Evolutionary conservation across 2,797 vertebrate genomes (phyloP).

Genomic region (Mergus octosetaceus): DNA sequence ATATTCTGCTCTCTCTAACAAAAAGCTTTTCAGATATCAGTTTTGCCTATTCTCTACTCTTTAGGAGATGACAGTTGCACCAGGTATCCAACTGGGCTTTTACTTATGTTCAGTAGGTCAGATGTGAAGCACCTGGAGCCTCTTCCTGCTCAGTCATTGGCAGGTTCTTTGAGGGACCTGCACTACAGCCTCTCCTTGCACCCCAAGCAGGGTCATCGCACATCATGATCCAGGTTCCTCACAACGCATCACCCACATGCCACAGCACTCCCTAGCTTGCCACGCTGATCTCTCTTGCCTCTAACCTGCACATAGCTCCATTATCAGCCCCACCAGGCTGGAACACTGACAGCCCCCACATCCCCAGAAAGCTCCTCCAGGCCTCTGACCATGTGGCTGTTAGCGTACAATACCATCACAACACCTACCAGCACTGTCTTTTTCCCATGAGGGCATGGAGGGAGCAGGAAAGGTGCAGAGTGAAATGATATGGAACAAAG

Average conservation of each 20-base stretch:
- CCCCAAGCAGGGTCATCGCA: rapidly evolving
- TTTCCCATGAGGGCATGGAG: background rate
- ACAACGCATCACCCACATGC: background rate
- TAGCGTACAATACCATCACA: background rate
- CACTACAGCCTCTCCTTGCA: rapidly evolving
- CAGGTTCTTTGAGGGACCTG: rapidly evolving
- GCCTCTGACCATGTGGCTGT: background rate
- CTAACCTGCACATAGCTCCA: background rate
- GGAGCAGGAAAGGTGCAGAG: rapidly evolving
- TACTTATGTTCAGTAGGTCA: background rate
- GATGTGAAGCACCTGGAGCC: background rate
- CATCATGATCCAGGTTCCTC: background rate
- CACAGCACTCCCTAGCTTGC: background rate
- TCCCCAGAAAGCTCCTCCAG: background rate
- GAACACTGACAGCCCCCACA: rapidly evolving
- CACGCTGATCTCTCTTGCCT: rapidly evolving
- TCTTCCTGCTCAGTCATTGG: background rate
- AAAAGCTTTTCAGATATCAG: background rate
- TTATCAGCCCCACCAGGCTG: no score
- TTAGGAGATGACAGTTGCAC: background rate
- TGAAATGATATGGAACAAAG: background rate
- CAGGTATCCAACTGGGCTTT: background rate
- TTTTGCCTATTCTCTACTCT: background rate
- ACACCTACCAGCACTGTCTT: rapidly evolving
- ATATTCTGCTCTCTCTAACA: background rate